phyloP scores from a whole-genome alignment of 2,888 invertebrate species.

The Yponomeuta evonymella region DNA sequence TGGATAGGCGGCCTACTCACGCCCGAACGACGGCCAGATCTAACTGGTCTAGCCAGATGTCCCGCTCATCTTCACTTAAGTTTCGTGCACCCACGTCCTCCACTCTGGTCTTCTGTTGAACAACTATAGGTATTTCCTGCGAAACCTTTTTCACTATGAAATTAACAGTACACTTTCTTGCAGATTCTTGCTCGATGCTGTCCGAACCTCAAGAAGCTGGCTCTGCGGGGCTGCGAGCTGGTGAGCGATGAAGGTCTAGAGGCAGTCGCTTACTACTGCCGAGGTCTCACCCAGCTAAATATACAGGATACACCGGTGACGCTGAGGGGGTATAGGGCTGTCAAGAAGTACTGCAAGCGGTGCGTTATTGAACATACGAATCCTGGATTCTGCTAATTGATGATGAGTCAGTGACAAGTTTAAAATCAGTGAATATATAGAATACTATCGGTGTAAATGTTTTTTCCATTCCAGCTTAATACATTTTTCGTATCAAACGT shows the following conservation, averaged over 20 bases:
- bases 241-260: constrained; percentile 91
- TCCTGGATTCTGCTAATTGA: constrained; percentile 88
- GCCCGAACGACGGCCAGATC: too few species aligned
- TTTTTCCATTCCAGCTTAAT: too few species aligned
- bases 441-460: too few species aligned
- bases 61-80: too few species aligned
- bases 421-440: not conserved
- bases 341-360: constrained; percentile 93
- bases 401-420: not conserved
- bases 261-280: constrained; percentile 91
- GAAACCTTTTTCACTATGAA: not conserved
- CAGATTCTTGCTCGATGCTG: constrained; percentile 91
- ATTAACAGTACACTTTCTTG: constrained; percentile 38
- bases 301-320: constrained; percentile 96
- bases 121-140: too few species aligned
- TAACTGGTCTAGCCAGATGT: not conserved
- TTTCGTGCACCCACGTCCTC: too few species aligned
- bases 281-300: constrained; percentile 92
- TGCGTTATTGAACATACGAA: constrained; percentile 97
- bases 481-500: too few species aligned
- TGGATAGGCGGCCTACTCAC: too few species aligned
- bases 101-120: too few species aligned
- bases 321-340: constrained; percentile 90
- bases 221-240: constrained; percentile 92
- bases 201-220: constrained; percentile 92